Evolutionary conservation across 2,113 vertebrate species (phyloP).

Genomic region (Chloebia gouldiae): DNA sequence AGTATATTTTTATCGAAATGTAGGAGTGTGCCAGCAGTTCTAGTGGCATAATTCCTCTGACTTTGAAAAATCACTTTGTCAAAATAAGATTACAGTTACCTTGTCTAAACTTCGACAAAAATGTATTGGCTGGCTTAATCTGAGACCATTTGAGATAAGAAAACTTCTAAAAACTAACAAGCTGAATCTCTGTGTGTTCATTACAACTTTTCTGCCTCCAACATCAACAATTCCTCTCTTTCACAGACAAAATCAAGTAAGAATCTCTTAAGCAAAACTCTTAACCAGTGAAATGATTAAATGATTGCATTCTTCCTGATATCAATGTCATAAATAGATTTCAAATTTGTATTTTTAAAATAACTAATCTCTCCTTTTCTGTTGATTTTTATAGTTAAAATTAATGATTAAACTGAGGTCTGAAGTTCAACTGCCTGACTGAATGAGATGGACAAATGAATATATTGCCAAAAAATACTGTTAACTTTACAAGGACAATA

Average conservation of each 20-base stretch:
- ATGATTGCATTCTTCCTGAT: not conserved
- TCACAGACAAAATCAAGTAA: not conserved
- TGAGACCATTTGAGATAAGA: not conserved
- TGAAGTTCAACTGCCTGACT: not conserved
- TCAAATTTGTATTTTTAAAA: not conserved
- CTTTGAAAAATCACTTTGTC: not conserved
- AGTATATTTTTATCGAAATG: not conserved
- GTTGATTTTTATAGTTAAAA: not conserved
- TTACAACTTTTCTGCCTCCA: not conserved
- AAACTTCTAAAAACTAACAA: not conserved
- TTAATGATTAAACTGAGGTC: not conserved
- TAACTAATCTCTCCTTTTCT: not conserved
- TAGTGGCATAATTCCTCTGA: not conserved
- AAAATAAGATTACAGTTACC: not conserved
- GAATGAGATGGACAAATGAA: not conserved
- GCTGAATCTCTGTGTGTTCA: not conserved
- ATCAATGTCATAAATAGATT: not conserved
- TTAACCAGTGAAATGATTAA: not conserved
- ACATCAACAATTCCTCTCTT: not conserved
- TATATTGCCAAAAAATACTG: not conserved
- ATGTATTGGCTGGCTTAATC: not conserved
- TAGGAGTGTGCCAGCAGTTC: not conserved
- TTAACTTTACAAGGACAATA: not conserved
- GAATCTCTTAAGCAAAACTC: not conserved
- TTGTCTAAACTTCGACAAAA: not conserved